Conservation (phyloP, 2,797 vertebrate species). For the Anolis apletophallus region DNA sequence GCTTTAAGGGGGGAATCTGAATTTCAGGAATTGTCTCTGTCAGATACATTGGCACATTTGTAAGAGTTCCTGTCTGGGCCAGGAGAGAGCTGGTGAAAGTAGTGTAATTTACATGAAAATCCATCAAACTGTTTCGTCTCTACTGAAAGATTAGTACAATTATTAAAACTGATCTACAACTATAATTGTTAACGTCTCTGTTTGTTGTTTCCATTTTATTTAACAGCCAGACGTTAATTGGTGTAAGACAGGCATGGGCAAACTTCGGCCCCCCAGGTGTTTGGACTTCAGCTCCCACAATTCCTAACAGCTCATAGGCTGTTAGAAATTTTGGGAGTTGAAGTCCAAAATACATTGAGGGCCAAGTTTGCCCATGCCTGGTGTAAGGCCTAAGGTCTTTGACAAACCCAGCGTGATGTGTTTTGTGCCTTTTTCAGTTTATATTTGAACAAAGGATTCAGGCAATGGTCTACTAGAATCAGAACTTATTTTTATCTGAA, state of each 20-base stretch:
- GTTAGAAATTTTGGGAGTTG: no score
- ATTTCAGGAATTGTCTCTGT: neutral
- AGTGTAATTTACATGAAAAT: neutral
- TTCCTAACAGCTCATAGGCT: no score
- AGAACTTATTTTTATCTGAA: neutral
- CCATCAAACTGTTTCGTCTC: neutral
- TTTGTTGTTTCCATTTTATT: neutral
- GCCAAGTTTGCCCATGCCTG: no score
- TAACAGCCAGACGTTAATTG: no score
- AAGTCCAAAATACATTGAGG: no score
- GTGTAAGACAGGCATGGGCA: neutral
- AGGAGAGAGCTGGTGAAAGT: neutral
- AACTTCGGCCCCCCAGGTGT: no score
- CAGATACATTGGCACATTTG: neutral
- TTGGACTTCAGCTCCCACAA: no score
- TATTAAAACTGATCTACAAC: neutral
- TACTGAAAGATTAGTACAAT: neutral
- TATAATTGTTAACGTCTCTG: neutral
- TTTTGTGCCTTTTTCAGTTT: neutral
- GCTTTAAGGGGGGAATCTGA: neutral
- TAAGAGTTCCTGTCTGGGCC: slow-evolving; percentile 5
- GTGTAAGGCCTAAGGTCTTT: neutral
- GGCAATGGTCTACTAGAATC: neutral
- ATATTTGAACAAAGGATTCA: neutral
- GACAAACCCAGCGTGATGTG: neutral